Percentiles rank a stretch among this genome's conserved stretches.
phyloP scores from a whole-genome alignment of 2,888 invertebrate species.

The Eupeodes latifasciatus region DNA sequence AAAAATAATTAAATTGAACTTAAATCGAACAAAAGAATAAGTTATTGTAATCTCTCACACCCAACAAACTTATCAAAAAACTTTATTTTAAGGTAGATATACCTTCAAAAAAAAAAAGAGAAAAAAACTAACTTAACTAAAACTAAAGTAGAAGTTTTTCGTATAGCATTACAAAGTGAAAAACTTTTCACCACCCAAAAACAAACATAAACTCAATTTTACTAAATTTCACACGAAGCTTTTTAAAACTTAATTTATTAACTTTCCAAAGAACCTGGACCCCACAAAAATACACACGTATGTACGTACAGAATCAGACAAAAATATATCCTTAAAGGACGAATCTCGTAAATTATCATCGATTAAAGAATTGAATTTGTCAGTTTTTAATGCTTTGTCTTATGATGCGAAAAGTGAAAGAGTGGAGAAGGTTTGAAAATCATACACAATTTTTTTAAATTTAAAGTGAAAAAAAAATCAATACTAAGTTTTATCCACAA shows the following conservation, averaged over 20 bases:
- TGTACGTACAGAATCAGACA: too few species aligned
- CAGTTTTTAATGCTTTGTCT: too few species aligned
- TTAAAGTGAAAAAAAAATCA: too few species aligned
- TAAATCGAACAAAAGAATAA: neutral
- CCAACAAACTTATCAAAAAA: neutral
- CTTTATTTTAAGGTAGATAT: neutral
- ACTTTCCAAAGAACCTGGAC: neutral
- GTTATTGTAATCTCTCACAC: neutral
- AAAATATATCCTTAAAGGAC: too few species aligned
- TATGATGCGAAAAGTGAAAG: too few species aligned
- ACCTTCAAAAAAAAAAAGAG: too few species aligned
- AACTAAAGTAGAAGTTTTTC: neutral
- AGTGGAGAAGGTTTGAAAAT: too few species aligned
- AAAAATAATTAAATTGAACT: conserved; percentile 9
- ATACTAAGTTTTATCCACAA: too few species aligned
- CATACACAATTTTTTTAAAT: too few species aligned
- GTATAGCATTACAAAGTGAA: neutral
- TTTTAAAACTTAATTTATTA: conserved; percentile 12
- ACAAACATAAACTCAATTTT: conserved; percentile 4
- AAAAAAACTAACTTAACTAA: neutral
- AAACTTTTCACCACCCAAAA: conserved; percentile 3
- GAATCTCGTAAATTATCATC: too few species aligned
- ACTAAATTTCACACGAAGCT: neutral
- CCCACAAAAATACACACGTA: neutral
- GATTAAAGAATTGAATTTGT: too few species aligned